Conservation (phyloP, 1,140 invertebrate genomes). For the Scaptodrosophila lebanonensis region DNA sequence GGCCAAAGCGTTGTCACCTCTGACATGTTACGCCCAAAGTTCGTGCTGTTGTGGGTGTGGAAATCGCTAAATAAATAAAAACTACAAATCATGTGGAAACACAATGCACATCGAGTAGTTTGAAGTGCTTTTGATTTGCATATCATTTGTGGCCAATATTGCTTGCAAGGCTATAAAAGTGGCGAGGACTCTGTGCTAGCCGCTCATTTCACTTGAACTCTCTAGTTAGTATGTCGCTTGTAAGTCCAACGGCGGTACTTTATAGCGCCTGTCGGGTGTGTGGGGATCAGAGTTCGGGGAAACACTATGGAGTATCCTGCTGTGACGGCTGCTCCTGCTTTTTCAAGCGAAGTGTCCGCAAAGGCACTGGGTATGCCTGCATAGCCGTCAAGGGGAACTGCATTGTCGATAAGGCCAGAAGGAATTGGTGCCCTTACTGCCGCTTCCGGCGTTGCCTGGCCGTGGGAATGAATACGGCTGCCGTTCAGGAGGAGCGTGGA, state of each 20-base stretch:
- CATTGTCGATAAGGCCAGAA: slow-evolving; percentile 86
- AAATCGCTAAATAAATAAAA: slow-evolving; percentile 56
- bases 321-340: slow-evolving; percentile 95
- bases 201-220: slow-evolving; percentile 11
- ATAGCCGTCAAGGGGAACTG: slow-evolving; percentile 87
- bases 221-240: slow-evolving; percentile 34
- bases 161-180: slow-evolving; percentile 46
- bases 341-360: slow-evolving; percentile 88
- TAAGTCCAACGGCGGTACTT: background rate
- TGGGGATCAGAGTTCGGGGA: slow-evolving; percentile 91
- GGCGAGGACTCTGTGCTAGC: slow-evolving; percentile 16
- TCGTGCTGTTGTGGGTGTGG: slow-evolving; percentile 5
- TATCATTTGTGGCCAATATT: slow-evolving; percentile 55
- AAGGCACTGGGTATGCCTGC: slow-evolving; percentile 84
- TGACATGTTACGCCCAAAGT: slow-evolving; percentile 56
- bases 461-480: slow-evolving; percentile 88
- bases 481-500: slow-evolving; percentile 89
- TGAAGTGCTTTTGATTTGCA: slow-evolving; percentile 62
- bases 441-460: slow-evolving; percentile 87
- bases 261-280: slow-evolving; percentile 83
- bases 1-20: slow-evolving; percentile 56
- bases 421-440: slow-evolving; percentile 94
- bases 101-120: slow-evolving; percentile 21
- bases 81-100: slow-evolving; percentile 55
- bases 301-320: slow-evolving; percentile 91